Base-by-base conservation (phyloP, 1,140 invertebrate species). In the Pseudomyrmex pallidus region DNA sequence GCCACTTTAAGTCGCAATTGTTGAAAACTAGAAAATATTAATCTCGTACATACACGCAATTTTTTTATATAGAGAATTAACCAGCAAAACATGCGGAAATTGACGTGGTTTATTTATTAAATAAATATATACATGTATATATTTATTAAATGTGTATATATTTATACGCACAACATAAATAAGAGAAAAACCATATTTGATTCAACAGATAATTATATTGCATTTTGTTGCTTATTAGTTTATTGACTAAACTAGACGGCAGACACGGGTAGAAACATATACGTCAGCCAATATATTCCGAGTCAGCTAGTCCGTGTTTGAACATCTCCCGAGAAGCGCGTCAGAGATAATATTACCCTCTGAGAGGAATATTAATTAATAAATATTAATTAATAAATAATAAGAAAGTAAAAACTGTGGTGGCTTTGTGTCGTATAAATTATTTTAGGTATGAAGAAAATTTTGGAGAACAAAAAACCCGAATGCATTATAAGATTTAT, bases 101-200 rank as follows among this genome's bases (percentile, higher is more conserved):
- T 5, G 35, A 59, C 54, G 70, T 20, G 62, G 70, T 70, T 70
- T 56, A 74, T 54, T 87, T 80, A 74, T 87, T 78, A 12, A 20
- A 84, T 61, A 74, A 46, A 15, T 15, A 35, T 1, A 7, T 25
- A 25, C 2, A 25, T 25, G 22, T 25, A 25, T 25, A 25, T 59
- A 74, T 54, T 87, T 80, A 74, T 87, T 78, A 4, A 20, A 84
- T 56, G 68, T 25, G 15, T 15, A 35, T 5, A 5, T 12, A 64
- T 61, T 57, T 50, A 44, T 17, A 35, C 35, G 7, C 4, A 1
- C 35, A 35, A 35, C 35, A 35, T 35, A 35, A 35, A 35, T 35
- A 35, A 35, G 0, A 7, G 5, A 1, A 35, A 35, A 1, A 35
- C 5, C 7, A 35, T 35, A 35, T 35, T 7, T 35, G 0, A 7